A percentile compares a stretch with the other conserved stretches of the same genome.
Evolutionary conservation across 2,113 vertebrate genomes (phyloP).

Genomic region (Vulpes vulpes): DNA sequence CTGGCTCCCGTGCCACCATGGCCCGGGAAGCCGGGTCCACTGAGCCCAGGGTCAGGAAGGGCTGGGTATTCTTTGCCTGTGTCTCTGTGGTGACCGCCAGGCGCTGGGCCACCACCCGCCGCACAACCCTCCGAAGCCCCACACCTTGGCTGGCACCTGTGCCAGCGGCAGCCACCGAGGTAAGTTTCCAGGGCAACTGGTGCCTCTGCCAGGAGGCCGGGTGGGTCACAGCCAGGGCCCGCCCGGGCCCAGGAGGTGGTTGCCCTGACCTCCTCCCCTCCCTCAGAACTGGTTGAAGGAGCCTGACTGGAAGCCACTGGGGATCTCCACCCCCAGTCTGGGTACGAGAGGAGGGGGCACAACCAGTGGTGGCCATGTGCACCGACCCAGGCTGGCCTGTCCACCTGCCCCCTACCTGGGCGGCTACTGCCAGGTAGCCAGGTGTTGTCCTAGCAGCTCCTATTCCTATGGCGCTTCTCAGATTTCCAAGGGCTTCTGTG

Average conservation of each 20-base stretch:
- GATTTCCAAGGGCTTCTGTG: background rate
- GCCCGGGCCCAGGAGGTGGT: background rate
- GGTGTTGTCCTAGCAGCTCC: rapidly evolving
- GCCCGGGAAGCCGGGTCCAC: conserved; percentile 51
- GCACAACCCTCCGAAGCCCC: background rate
- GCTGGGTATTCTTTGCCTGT: conserved; percentile 72
- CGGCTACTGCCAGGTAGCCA: rapidly evolving
- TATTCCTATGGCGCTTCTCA: rapidly evolving
- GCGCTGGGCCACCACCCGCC: background rate
- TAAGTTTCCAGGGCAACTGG: conserved; percentile 53
- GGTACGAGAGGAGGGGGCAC: background rate
- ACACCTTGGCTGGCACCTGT: background rate
- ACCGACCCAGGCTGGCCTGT: too few species aligned
- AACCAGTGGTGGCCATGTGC: rapidly evolving
- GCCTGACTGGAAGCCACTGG: conserved; percentile 18
- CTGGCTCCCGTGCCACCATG: conserved; percentile 21
- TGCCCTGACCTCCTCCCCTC: background rate
- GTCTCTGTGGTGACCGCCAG: conserved; percentile 73
- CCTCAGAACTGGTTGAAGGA: conserved; percentile 66
- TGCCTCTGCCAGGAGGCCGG: background rate
- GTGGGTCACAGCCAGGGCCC: background rate
- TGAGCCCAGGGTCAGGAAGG: conserved; percentile 26
- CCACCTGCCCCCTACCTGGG: background rate
- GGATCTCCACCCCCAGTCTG: background rate
- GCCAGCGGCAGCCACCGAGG: background rate